Conservation (phyloP, 2,113 vertebrate genomes). For the Telmatochromis brichardi region DNA sequence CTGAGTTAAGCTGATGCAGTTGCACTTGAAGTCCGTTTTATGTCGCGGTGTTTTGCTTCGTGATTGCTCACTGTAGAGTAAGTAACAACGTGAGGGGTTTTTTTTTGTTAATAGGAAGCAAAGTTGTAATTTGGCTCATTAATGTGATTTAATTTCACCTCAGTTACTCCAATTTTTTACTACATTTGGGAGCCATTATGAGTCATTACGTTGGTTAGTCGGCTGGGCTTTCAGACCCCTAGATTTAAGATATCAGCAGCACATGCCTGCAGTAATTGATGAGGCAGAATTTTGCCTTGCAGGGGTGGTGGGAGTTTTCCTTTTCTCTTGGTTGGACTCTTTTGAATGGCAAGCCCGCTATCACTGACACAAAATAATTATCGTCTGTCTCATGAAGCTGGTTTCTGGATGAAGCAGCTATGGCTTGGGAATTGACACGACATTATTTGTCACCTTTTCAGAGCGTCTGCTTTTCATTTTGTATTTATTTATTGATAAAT, state of each 20-base stretch:
- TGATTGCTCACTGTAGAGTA: not conserved
- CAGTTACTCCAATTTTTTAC: not conserved
- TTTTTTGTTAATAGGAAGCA: not conserved
- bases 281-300: not conserved
- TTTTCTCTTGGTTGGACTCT: not conserved
- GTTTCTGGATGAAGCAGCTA: not conserved
- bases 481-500: not conserved
- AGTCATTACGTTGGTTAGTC: not conserved
- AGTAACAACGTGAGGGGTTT: rapidly evolving
- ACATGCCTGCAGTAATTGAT: not conserved
- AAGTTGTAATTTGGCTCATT: not conserved
- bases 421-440: not conserved
- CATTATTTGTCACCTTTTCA: not conserved
- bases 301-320: not conserved
- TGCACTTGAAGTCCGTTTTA: not conserved
- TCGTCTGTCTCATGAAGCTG: not conserved
- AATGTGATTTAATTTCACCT: not conserved
- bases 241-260: not conserved
- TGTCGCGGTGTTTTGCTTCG: not conserved
- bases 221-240: not conserved
- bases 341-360: not conserved
- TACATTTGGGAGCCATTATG: not conserved
- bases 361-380: not conserved
- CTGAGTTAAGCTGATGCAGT: not conserved
- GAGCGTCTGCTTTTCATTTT: not conserved